Percentiles rank a stretch among this genome's conserved stretches.
These are phyloP conservation scores for Sipha flava DNA, from an alignment of 1,140 invertebrate genomes.

Conservation along the genomic window DNA sequence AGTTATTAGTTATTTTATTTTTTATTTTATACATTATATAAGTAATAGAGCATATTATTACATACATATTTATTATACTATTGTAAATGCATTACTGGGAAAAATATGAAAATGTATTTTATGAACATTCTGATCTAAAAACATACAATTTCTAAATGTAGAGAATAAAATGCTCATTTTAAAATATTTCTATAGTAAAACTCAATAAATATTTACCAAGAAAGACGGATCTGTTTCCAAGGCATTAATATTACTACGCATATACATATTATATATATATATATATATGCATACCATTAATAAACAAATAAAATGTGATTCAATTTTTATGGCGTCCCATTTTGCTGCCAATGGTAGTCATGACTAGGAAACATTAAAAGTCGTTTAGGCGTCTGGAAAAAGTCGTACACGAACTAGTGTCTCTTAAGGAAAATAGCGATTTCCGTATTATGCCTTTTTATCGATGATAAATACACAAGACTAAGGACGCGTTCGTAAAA, in stretches of 20 bases:
- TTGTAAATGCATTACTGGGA: too few species aligned
- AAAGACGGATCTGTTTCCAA: neutral
- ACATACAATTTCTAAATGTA: neutral
- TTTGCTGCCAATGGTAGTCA: constrained; percentile 8
- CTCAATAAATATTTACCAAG: neutral
- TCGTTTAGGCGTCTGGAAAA: constrained; percentile 5
- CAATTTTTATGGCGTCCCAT: constrained; percentile 8
- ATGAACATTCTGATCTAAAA: too few species aligned
- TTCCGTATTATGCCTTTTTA: constrained; percentile 5
- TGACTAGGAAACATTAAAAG: constrained; percentile 24
- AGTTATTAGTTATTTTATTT: too few species aligned
- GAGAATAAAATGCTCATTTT: neutral
- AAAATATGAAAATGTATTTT: too few species aligned
- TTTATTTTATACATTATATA: too few species aligned
- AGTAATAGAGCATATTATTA: too few species aligned
- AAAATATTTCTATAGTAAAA: neutral
- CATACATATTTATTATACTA: too few species aligned
- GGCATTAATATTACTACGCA: neutral
- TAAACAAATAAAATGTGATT: constrained; percentile 19
- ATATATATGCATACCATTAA: neutral
- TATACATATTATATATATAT: neutral
- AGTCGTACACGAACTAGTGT: neutral
- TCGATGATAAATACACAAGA: neutral
- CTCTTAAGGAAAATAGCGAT: neutral
- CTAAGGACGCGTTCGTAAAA: neutral